Evolutionary conservation across 1,140 invertebrate genomes (phyloP).

Genomic region (Nixonia krombeini): DNA sequence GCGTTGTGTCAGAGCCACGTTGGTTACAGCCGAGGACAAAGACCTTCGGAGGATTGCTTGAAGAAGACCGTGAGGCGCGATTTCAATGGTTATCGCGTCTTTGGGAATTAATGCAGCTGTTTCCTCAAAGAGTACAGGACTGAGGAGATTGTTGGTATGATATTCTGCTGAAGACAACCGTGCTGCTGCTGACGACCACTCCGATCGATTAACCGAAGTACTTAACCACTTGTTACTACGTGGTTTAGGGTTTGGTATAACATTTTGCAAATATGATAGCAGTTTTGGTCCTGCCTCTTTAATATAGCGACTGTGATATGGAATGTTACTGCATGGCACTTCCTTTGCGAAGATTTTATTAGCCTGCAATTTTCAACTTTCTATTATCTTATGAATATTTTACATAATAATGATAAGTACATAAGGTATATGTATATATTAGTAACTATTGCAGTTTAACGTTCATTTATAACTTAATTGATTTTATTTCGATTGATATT

Average conservation of each 20-base stretch:
- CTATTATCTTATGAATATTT: neutral
- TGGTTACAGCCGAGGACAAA: slow-evolving; percentile 73
- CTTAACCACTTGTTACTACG: slow-evolving; percentile 88
- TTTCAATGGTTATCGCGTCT: slow-evolving; percentile 85
- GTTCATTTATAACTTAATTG: no score
- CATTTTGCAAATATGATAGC: slow-evolving; percentile 79
- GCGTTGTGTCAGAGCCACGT: slow-evolving; percentile 86
- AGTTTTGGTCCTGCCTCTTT: slow-evolving; percentile 78
- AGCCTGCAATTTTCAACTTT: slow-evolving; percentile 12
- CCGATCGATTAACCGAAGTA: slow-evolving; percentile 82
- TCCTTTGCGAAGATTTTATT: slow-evolving; percentile 81
- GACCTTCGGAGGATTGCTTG: slow-evolving; percentile 78
- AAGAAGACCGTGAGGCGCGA: slow-evolving; percentile 86
- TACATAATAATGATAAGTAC: neutral
- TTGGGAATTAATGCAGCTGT: slow-evolving; percentile 81
- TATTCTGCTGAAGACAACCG: slow-evolving; percentile 89
- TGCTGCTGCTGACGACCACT: slow-evolving; percentile 82
- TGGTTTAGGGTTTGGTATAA: slow-evolving; percentile 78
- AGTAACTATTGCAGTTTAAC: no score
- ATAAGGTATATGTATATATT: no score
- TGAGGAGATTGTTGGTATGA: slow-evolving; percentile 92
- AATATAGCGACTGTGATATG: slow-evolving; percentile 83
- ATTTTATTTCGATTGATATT: no score
- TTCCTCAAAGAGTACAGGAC: slow-evolving; percentile 89
- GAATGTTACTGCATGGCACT: slow-evolving; percentile 79